Percentiles rank a stretch among this genome's conserved stretches.
These are phyloP conservation scores for Labeo rohita DNA, from an alignment of 2,113 vertebrate genomes.

Conservation along the genomic window DNA sequence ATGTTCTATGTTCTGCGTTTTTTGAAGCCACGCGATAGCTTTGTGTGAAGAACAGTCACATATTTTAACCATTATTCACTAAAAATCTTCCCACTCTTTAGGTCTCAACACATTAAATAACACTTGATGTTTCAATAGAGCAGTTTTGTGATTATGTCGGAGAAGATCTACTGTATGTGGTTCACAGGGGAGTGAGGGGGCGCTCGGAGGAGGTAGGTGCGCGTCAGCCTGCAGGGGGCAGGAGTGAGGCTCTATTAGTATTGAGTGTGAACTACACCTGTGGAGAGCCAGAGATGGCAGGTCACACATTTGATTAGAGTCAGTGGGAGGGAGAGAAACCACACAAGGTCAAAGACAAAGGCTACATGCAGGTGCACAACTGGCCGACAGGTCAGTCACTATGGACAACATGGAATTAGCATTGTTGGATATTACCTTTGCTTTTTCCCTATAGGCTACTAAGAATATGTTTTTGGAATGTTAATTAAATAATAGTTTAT, in stretches of 20 bases:
- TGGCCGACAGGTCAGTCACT: background rate
- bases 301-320: slow-evolving; percentile 53
- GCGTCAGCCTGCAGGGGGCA: background rate
- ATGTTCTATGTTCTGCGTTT: background rate
- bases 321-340: slow-evolving; percentile 46
- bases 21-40: background rate
- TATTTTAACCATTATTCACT: background rate
- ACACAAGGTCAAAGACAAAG: slow-evolving; percentile 44
- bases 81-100: background rate
- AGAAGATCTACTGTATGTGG: background rate
- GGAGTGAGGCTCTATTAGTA: slow-evolving; percentile 4
- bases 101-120: background rate
- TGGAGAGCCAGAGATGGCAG: slow-evolving; percentile 26
- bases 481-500: background rate
- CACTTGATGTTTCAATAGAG: background rate
- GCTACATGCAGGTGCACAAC: background rate
- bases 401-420: background rate
- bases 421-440: background rate
- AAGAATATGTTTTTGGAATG: background rate
- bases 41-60: background rate
- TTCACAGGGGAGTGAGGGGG: background rate
- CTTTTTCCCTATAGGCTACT: background rate
- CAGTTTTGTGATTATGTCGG: background rate
- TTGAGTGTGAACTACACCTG: slow-evolving; percentile 45
- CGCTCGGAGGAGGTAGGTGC: background rate